Evolutionary conservation across 2,113 vertebrate species (phyloP), one percentile per base, ranked within the genome.

Genomic region (Tricholaema leucomelas): DNA sequence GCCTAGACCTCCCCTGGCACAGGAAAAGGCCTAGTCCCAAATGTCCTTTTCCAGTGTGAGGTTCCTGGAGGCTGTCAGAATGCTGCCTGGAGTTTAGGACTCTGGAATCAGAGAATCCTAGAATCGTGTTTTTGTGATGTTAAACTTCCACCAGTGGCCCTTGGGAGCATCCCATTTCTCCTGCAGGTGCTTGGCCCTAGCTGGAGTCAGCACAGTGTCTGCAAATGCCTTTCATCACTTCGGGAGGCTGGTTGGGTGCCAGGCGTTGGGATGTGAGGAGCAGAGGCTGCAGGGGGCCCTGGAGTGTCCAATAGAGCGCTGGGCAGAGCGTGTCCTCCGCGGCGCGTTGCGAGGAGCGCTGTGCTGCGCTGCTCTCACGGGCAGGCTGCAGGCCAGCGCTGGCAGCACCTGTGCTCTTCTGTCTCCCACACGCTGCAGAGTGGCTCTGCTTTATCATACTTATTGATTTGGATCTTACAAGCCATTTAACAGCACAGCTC

Each of bases 231-330:
- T 73, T 73, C 2, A 0, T 46, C 30, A 10, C 11, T 73, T 19
- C 20, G 58, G 58, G 19, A 42, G 15, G 28, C 38, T 81, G 56
- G 2, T 67, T 46, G n/a, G 38, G 6, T 44, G 35, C 19, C 36
- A 38, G 56, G 7, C 13, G 8, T 30, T 2, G 11, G 48, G 24
- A 59, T 0, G 0, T 0, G 7, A 35, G 46, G 27, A 76, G 15
- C 5, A 79, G 44, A 87, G 82, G 60, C 63, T 48, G 24, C 36
- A 78, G 81, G 63, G 92, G 11, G 28, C 15, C 18, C 63, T 0
- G 1, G 15, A 21, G 15, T 50, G n/a, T 63, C 33, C 36, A 44
- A 33, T 2, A 0, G 0, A 4, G 7, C 0, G 1, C 2, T 73
- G 52, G 18, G 42, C 9, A 5, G 23, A 8, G 36, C 0, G 3